Evolutionary conservation across 2,113 vertebrate genomes (phyloP), one percentile per base, ranked within the genome.

Genomic region (Chunga burmeisteri): DNA sequence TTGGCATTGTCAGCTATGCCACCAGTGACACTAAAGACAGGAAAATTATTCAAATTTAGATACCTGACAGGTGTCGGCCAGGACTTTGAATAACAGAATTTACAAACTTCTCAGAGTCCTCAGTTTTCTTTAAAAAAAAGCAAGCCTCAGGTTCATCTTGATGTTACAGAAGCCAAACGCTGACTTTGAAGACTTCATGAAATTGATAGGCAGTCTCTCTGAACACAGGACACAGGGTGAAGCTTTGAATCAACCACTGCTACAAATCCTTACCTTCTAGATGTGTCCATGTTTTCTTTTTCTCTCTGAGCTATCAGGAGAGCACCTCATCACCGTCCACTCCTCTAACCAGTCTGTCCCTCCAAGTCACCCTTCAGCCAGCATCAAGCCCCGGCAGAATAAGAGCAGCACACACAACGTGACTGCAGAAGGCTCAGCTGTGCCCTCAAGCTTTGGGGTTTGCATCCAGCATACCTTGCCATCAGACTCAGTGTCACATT

Each of bases 401-500:
- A 49, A 53, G 70, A 89, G 86, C 89, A 95, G 81, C 81, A 42
- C 88, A 38, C 7, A 7, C 36, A 16, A 27, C 11, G 53, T 70
- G 84, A 81, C 7, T 2, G 0, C 36, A 3, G 11, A 26, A 56
- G 40, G 81, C 74, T 79, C 25, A 4, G 46, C 70, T 23, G 34
- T 56, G 70, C 93, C 93, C 91, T 77, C 11, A 38, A 79, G 95
- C 89, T 46, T 77, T 73, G 67, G 22, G 22, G 46, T 23, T 44
- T 78, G 47, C 86, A 90, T 40, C 29, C 74, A 87, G 61, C 47
- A 6, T n/a, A 85, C 91, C 83, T 95, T 81, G 40, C 66, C 66
- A 19, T 68, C 77, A 75, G 44, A 94, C 12, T 42, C 75, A 2
- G 15, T 68, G 96, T 84, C 88, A 92, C 68, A 46, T 92, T 42